Percentiles rank a stretch among this genome's conserved stretches.
Evolutionary conservation across 1,140 invertebrate genomes (phyloP).

Genomic region (Neoseiulus cucumeris): DNA sequence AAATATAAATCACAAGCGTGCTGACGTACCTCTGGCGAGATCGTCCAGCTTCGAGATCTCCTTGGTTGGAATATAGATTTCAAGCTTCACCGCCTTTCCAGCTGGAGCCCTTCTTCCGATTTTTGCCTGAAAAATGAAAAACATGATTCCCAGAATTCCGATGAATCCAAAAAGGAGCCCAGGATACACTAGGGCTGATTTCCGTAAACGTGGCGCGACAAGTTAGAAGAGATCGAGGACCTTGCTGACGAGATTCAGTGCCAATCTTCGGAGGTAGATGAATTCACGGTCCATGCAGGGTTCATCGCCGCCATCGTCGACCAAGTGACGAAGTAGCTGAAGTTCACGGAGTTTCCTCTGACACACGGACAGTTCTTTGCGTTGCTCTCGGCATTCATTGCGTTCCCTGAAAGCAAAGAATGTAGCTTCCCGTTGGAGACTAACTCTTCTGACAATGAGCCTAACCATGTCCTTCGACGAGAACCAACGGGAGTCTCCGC

Average conservation of each 20-base stretch:
- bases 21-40: not conserved
- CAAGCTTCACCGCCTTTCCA: not conserved
- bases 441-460: no score
- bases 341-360: not conserved
- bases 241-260: not conserved
- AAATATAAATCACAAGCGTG: no score
- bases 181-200: no score
- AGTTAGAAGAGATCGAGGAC: not conserved
- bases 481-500: not conserved
- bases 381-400: slow-evolving; percentile 4
- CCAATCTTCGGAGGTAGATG: not conserved
- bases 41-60: not conserved
- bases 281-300: slow-evolving; percentile 2
- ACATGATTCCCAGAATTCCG: not conserved
- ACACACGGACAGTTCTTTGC: not conserved
- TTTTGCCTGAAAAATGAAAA: not conserved
- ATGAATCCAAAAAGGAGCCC: no score
- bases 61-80: not conserved
- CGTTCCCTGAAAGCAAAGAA: not conserved
- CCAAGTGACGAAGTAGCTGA: not conserved
- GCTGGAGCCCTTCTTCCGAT: not conserved
- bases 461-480: not conserved
- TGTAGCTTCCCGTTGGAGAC: no score
- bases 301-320: not conserved
- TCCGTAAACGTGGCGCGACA: not conserved